Evolutionary conservation across 1,140 invertebrate genomes (phyloP), one percentile per base, ranked within the genome.

Genomic region (Lasioglossum baleicum): DNA sequence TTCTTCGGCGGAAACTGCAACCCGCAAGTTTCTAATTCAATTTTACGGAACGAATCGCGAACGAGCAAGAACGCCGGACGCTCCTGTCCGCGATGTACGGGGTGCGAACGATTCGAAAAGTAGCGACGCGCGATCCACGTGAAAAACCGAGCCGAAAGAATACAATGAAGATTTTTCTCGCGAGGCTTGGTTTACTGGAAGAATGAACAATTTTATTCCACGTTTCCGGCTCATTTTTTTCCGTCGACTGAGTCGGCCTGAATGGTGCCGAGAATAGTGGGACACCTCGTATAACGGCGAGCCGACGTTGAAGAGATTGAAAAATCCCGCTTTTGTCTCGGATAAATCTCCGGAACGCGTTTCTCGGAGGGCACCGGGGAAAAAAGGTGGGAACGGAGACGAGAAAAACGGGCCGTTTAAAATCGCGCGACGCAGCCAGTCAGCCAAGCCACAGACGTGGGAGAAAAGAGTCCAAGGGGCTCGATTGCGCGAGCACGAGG

Each of bases 401-500:
- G n/a, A 48, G 17, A 7, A 15, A 44, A 22, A 42, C 13, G 15
- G 15, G 4, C n/a, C 15, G 48, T 10, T 67, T 31, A 15, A 58
- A 42, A 20, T 4, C 5, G 8, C 40, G 17, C 66, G 7, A n/a
- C 35, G 22, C 69, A 2, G 20, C 53, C 7, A 40, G 4, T 2
- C n/a, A 31, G 26, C 44, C 40, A 3, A 31, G 26, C 44, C 40
- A 48, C 40, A 48, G 44, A 48, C 44, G 51, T 13, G 13, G 48
- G 48, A 65, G 71, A 72, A 68, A 56, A 65, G n/a, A 42, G 15
- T 17, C 1, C 44, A 40, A 10, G 44, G 42, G 75, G 15, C 48
- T 78, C 53, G 75, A 78, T 78, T 72, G 53, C 56, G 74, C 53
- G 79, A 69, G 44, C 2, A 3, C 58, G 60, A 70, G 65, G 60